Evolutionary conservation across 2,888 invertebrate species (phyloP).

Genomic region (Phyto melanocephala): DNA sequence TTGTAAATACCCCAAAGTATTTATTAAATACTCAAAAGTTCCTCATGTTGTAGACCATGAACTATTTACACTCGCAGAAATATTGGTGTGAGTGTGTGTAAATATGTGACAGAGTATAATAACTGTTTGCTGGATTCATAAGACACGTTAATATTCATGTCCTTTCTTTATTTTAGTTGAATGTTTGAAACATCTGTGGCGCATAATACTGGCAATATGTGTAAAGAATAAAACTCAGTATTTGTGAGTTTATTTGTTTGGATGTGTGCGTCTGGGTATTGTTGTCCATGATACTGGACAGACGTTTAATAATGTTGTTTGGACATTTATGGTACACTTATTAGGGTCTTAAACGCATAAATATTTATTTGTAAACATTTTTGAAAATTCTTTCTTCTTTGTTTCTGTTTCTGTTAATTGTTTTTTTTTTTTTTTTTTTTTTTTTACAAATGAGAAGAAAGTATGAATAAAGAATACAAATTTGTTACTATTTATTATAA

Average conservation of each 20-base stretch:
- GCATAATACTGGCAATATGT: slow-evolving; percentile 45
- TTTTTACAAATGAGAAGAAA: slow-evolving; percentile 53
- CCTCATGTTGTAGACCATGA: neutral
- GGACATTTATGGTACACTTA: slow-evolving; percentile 59
- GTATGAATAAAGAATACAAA: slow-evolving; percentile 57
- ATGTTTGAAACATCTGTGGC: slow-evolving; percentile 61
- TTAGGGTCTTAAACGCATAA: slow-evolving; percentile 63
- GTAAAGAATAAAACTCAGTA: neutral
- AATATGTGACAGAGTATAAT: neutral
- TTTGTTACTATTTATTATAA: slow-evolving; percentile 25
- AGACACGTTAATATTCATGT: slow-evolving; percentile 59
- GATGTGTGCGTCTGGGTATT: slow-evolving; percentile 1
- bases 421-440: neutral
- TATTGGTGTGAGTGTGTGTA: neutral
- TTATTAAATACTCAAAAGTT: slow-evolving; percentile 44
- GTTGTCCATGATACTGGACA: slow-evolving; percentile 15
- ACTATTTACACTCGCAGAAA: neutral
- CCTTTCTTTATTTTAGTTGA: slow-evolving; percentile 48
- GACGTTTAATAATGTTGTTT: slow-evolving; percentile 34
- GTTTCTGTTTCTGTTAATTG: no score
- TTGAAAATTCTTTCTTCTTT: slow-evolving; percentile 43
- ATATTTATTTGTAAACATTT: slow-evolving; percentile 62
- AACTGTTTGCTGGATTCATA: slow-evolving; percentile 16
- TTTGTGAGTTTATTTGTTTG: neutral
- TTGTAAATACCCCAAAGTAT: slow-evolving; percentile 47